These are phyloP conservation scores for Galemys pyrenaicus DNA, from an alignment of 2,113 vertebrate species.

Conservation along the genomic window DNA sequence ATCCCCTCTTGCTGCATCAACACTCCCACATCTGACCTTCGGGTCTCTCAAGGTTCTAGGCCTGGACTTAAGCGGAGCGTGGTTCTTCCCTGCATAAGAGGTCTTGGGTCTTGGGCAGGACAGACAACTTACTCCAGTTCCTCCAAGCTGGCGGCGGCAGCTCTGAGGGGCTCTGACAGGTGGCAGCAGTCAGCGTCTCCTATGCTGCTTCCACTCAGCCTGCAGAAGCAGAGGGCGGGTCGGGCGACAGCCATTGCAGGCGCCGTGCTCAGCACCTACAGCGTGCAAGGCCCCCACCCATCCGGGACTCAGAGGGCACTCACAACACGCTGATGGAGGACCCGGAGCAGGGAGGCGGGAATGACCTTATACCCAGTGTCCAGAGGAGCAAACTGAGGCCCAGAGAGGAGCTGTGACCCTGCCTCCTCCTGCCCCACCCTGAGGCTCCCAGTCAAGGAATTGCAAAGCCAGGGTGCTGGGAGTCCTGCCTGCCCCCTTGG, in stretches of 20 bases:
- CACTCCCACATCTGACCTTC: background rate
- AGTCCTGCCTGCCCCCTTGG: background rate
- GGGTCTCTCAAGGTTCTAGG: background rate
- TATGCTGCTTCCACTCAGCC: conserved; percentile 84
- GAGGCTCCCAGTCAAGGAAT: background rate
- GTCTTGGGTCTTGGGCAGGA: background rate
- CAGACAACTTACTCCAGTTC: conserved; percentile 86
- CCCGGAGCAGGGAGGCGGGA: background rate
- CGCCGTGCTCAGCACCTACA: background rate
- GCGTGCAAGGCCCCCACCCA: background rate
- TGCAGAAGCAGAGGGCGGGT: conserved; percentile 69
- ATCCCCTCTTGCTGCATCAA: background rate
- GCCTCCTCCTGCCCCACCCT: too few species aligned
- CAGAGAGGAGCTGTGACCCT: background rate
- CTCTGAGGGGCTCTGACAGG: conserved; percentile 81
- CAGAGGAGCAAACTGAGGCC: background rate
- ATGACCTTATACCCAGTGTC: background rate
- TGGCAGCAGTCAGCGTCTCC: background rate
- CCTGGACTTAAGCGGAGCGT: background rate
- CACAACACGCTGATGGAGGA: background rate
- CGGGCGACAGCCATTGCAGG: background rate
- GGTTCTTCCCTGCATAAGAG: background rate
- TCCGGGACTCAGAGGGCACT: background rate
- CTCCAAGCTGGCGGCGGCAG: conserved; percentile 79
- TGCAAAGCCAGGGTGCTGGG: background rate